Percentiles rank a stretch among this genome's conserved stretches.
These are phyloP conservation scores for Aegotheles bennettii DNA, from an alignment of 2,113 vertebrate species.

Conservation along the genomic window DNA sequence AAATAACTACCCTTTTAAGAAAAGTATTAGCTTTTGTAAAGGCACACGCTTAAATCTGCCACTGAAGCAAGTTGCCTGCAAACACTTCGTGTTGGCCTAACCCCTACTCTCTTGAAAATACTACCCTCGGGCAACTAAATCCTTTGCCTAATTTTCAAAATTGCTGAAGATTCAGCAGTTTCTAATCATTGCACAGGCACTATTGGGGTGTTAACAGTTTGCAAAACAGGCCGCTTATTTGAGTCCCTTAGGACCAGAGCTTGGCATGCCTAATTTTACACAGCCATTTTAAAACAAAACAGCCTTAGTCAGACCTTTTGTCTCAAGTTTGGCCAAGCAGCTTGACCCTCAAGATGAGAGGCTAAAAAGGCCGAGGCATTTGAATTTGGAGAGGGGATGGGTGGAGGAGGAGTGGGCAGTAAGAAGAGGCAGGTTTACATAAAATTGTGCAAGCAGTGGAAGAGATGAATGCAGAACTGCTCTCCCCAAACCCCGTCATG, in stretches of 20 bases:
- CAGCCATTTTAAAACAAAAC: background rate
- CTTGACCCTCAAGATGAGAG: background rate
- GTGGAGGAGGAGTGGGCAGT: background rate
- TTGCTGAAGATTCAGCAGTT: slow-evolving; percentile 36
- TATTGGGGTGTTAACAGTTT: background rate
- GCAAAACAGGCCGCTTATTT: background rate
- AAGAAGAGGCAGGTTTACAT: background rate
- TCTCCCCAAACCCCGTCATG: background rate
- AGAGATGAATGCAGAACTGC: background rate
- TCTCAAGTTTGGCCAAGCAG: background rate
- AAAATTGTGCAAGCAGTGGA: rapidly evolving
- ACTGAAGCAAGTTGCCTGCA: background rate
- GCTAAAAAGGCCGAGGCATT: background rate
- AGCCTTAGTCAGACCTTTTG: background rate
- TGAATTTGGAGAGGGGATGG: background rate
- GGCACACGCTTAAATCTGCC: background rate
- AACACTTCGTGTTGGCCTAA: background rate
- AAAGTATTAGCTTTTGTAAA: background rate
- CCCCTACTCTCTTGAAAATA: background rate
- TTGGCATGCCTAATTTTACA: slow-evolving; percentile 4
- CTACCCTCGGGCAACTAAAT: slow-evolving; percentile 10
- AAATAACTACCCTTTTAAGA: background rate
- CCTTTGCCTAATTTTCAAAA: slow-evolving; percentile 38
- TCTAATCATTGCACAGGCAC: slow-evolving; percentile 1
- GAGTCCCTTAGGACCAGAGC: background rate